These are phyloP conservation scores for Pimephales promelas DNA, from an alignment of 2,113 vertebrate genomes.

Conservation along the genomic window DNA sequence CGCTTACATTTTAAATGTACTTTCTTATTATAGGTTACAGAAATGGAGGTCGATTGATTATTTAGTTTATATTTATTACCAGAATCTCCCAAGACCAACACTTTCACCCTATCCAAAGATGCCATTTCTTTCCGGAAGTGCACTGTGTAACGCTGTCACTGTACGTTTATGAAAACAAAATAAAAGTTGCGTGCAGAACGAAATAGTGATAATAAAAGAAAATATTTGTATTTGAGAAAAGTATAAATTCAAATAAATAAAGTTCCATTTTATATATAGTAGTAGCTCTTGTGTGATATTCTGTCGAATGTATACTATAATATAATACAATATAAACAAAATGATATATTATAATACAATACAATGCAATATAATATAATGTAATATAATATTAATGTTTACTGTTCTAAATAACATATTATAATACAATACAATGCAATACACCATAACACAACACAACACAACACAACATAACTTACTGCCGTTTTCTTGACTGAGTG, in stretches of 20 bases:
- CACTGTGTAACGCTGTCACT: background rate
- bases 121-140: constrained; percentile 77
- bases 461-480: background rate
- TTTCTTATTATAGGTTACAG: background rate
- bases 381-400: background rate
- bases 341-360: background rate
- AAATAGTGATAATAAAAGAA: background rate
- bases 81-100: constrained; percentile 94
- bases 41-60: background rate
- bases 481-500: no score
- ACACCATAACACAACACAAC: background rate
- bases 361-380: background rate
- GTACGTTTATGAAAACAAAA: constrained; percentile 13
- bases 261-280: background rate
- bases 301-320: no score
- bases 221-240: background rate
- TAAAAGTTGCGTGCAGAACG: constrained; percentile 30
- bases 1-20: background rate
- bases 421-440: background rate
- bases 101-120: constrained; percentile 92
- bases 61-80: constrained; percentile 76
- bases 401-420: background rate
- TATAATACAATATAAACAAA: background rate
- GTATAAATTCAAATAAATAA: background rate
- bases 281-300: background rate